Evolutionary conservation across 2,888 invertebrate species (phyloP).

Genomic region (Myathropa florea): DNA sequence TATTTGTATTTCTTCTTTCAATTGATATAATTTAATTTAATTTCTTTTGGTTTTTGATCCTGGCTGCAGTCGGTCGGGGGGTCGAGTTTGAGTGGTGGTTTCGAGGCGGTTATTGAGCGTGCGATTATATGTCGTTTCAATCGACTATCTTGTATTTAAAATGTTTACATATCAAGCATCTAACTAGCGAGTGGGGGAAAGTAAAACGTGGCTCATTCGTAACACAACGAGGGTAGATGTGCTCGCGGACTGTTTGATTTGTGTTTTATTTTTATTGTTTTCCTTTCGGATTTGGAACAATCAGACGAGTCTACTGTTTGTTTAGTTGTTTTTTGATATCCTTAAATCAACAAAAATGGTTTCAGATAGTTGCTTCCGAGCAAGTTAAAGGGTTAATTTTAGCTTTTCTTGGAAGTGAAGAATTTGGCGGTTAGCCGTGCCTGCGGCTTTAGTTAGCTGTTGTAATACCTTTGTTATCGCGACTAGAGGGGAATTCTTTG

Average conservation of each 20-base stretch:
- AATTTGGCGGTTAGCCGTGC: too few relatives aligned
- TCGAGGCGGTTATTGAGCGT: background rate
- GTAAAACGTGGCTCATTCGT: background rate
- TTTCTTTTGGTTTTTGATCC: constrained; percentile 74
- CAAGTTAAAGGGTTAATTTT: background rate
- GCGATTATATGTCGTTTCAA: constrained; percentile 29
- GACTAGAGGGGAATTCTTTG: too few relatives aligned
- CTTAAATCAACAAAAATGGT: background rate
- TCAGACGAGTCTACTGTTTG: background rate
- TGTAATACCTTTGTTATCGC: too few relatives aligned
- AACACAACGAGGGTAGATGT: background rate
- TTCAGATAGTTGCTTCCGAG: background rate
- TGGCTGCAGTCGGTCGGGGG: background rate
- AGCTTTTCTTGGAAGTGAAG: background rate
- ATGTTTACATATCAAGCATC: background rate
- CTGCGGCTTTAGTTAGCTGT: too few relatives aligned
- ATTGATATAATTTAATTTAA: constrained; percentile 77
- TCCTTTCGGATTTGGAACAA: background rate
- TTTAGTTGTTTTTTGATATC: background rate
- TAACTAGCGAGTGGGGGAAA: background rate
- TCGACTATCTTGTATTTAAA: constrained; percentile 35
- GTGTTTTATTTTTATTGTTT: background rate
- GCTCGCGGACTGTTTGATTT: background rate
- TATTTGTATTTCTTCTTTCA: constrained; percentile 72
- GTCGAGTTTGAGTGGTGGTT: constrained; percentile 5